phyloP scores from a whole-genome alignment of 2,797 vertebrate genomes.

The Dendrocincla tyrannina region DNA sequence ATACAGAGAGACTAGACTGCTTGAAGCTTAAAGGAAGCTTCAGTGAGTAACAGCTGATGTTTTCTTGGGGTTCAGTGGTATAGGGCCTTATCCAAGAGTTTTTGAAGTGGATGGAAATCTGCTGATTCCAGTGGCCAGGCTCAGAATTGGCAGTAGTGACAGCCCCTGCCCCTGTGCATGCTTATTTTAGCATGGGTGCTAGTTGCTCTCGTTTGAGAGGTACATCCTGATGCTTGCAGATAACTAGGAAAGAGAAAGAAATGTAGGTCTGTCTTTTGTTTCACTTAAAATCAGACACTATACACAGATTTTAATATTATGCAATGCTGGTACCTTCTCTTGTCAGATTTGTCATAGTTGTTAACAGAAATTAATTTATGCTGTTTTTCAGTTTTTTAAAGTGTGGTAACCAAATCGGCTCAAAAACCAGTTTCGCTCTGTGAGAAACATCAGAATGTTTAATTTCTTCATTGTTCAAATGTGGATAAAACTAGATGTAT shows the following conservation, averaged over 20 bases:
- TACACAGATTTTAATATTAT: background rate
- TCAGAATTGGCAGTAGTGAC: background rate
- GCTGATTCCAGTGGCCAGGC: background rate
- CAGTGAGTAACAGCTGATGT: background rate
- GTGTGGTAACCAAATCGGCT: background rate
- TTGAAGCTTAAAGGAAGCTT: background rate
- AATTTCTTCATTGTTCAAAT: background rate
- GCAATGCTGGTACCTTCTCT: background rate
- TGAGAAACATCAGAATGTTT: background rate
- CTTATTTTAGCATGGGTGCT: rapidly evolving
- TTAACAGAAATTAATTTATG: background rate
- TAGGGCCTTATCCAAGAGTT: background rate
- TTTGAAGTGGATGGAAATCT: background rate
- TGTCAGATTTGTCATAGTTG: background rate
- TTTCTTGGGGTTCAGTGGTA: background rate
- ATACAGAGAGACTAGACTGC: background rate
- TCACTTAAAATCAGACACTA: background rate
- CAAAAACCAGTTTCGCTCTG: background rate
- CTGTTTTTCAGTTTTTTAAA: background rate
- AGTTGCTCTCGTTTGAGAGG: background rate
- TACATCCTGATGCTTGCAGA: background rate
- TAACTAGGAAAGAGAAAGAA: background rate
- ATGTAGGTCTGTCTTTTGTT: background rate
- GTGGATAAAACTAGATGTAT: background rate
- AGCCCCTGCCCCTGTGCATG: background rate